Conservation (phyloP, 2,888 invertebrate species). For the Tenthredo mesomela region DNA sequence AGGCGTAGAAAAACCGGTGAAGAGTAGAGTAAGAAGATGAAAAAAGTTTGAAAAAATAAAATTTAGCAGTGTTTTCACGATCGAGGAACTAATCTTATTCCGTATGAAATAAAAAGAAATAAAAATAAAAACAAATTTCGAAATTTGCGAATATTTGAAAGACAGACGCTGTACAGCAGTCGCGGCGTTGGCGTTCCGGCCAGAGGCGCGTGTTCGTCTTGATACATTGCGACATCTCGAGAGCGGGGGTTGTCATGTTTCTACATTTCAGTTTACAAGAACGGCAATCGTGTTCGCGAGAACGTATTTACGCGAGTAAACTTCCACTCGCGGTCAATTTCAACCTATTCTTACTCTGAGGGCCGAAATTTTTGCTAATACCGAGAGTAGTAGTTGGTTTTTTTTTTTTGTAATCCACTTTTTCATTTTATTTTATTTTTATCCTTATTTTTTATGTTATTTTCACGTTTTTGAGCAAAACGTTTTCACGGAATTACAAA, state of each 20-base stretch:
- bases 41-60: background rate
- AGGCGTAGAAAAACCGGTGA: background rate
- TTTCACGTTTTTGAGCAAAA: background rate
- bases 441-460: background rate
- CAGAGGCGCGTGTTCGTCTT: conserved; percentile 71
- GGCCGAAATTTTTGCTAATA: conserved; percentile 9
- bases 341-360: conserved; percentile 53
- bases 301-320: conserved; percentile 33
- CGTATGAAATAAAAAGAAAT: background rate
- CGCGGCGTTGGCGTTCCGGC: conserved; percentile 61
- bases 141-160: conserved; percentile 9
- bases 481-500: background rate
- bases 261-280: conserved; percentile 76
- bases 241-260: conserved; percentile 67
- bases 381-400: background rate
- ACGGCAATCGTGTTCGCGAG: conserved; percentile 72
- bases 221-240: conserved; percentile 72
- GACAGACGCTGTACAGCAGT: conserved; percentile 41
- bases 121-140: background rate
- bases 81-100: background rate
- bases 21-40: background rate
- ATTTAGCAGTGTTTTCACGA: background rate
- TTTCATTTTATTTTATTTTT: background rate
- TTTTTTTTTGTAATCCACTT: background rate
- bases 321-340: conserved; percentile 22